phyloP scores from a whole-genome alignment of 2,888 invertebrate genomes.

The Drosophila mayaguana region DNA sequence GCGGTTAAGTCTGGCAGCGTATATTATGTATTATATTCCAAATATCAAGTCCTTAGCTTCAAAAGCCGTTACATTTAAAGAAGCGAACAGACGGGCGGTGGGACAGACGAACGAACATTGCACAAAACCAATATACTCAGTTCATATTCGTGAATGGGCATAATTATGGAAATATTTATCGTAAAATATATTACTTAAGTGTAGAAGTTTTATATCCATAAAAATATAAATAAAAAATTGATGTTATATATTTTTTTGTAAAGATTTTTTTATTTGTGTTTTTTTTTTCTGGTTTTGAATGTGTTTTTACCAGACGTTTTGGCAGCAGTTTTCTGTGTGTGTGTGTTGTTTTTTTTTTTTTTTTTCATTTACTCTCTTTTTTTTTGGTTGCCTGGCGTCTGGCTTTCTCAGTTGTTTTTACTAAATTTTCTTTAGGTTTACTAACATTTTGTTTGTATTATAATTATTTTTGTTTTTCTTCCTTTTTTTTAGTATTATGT shows the following conservation, averaged over 20 bases:
- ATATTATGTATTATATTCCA: too few relatives aligned
- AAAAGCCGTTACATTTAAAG: too few relatives aligned
- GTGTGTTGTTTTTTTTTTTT: conserved; percentile 16
- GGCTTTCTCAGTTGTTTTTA: conserved; percentile 57
- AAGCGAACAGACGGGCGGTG: too few relatives aligned
- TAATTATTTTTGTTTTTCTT: conserved; percentile 34
- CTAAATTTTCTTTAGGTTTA: conserved; percentile 76
- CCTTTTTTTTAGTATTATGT: conserved; percentile 52
- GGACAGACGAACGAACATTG: too few relatives aligned
- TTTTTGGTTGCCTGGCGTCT: conserved; percentile 51
- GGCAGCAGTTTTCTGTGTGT: conserved; percentile 36
- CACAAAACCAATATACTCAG: too few relatives aligned
- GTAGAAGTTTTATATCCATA: too few relatives aligned
- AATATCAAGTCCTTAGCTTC: too few relatives aligned
- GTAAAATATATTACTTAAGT: too few relatives aligned
- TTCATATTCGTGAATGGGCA: too few relatives aligned
- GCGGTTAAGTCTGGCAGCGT: too few relatives aligned
- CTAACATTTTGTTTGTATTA: conserved; percentile 65
- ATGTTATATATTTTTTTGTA: conserved; percentile 62
- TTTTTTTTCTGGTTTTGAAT: conserved; percentile 58
- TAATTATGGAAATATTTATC: too few relatives aligned
- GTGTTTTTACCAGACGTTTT: conserved; percentile 60
- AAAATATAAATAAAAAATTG: conserved; percentile 28
- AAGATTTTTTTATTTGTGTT: conserved; percentile 80
- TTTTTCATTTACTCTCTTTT: neutral